Conservation (phyloP, 1,140 invertebrate genomes). For the Leptinotarsa undecemlineata region DNA sequence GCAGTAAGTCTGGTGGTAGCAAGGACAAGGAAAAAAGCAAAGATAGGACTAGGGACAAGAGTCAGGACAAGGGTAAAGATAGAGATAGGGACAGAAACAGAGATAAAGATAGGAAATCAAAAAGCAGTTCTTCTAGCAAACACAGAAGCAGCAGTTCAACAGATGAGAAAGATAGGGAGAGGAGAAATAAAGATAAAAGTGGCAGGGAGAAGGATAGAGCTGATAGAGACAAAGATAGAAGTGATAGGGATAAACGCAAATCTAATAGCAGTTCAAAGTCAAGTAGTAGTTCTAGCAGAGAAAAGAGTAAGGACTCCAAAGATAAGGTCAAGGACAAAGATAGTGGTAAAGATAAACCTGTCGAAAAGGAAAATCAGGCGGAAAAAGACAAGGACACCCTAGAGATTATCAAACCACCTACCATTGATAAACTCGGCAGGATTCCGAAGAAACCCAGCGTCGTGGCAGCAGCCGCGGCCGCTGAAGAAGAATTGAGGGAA, state of each 20-base stretch:
- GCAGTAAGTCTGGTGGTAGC: conserved; percentile 37
- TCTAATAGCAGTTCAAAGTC: conserved; percentile 50
- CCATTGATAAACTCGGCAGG: conserved; percentile 72
- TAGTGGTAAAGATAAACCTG: conserved; percentile 58
- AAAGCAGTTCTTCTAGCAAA: conserved; percentile 13
- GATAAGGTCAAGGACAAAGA: conserved; percentile 55
- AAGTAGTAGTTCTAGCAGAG: conserved; percentile 51
- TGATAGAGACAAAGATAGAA: conserved; percentile 44
- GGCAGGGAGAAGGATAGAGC: conserved; percentile 50
- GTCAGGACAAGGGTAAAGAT: conserved; percentile 47
- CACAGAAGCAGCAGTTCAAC: conserved; percentile 42
- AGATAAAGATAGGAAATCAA: background rate
- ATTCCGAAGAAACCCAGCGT: conserved; percentile 69
- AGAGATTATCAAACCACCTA: conserved; percentile 67
- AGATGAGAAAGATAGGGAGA: background rate
- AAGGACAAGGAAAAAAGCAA: conserved; percentile 21
- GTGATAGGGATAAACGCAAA: conserved; percentile 48
- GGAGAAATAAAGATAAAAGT: conserved; percentile 52
- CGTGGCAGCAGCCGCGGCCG: conserved; percentile 60
- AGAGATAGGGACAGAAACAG: conserved; percentile 52
- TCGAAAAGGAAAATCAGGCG: conserved; percentile 56
- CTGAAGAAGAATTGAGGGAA: conserved; percentile 56
- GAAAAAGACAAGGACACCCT: conserved; percentile 71
- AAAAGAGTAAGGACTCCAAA: conserved; percentile 38
- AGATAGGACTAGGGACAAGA: conserved; percentile 52